A percentile compares a stretch with the other conserved stretches of the same genome.
Evolutionary conservation across 2,888 invertebrate species (phyloP).

Genomic region (Hedychridium roseum): DNA sequence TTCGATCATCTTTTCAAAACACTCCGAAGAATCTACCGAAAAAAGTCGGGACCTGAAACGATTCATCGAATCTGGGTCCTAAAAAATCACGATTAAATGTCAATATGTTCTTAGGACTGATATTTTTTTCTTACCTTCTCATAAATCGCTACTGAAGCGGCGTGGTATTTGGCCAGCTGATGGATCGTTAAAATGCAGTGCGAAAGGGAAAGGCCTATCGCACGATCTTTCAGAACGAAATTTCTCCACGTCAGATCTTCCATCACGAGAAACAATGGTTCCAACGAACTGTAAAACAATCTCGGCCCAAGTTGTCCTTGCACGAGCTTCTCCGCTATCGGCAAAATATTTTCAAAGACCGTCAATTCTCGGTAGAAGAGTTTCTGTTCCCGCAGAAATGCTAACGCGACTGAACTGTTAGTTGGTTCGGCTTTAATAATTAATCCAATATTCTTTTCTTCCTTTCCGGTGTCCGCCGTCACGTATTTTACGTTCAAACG

Average conservation of each 20-base stretch:
- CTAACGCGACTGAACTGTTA: not conserved
- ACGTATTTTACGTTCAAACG: no score
- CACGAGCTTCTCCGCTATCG: conserved; percentile 25
- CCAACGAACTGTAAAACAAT: conserved; percentile 10
- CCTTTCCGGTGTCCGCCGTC: not conserved
- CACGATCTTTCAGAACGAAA: conserved; percentile 33
- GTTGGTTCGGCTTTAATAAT: conserved; percentile 34
- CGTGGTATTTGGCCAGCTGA: conserved; percentile 40
- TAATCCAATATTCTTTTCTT: conserved; percentile 5
- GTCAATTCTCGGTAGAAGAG: conserved; percentile 30
- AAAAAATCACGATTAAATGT: not conserved
- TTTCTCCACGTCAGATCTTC: conserved; percentile 32
- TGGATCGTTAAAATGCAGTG: conserved; percentile 31
- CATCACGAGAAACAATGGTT: conserved; percentile 27
- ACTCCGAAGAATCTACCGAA: conserved; percentile 18
- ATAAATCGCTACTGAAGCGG: conserved; percentile 36
- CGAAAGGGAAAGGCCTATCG: conserved; percentile 29
- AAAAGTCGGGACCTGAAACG: conserved; percentile 32
- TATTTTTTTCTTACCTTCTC: conserved; percentile 32
- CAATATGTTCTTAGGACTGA: not conserved
- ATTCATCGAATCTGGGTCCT: conserved; percentile 32
- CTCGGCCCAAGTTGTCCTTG: conserved; percentile 25
- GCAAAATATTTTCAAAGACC: conserved; percentile 26
- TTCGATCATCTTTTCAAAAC: conserved; percentile 14
- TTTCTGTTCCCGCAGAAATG: conserved; percentile 24